phyloP scores from a whole-genome alignment of 2,888 invertebrate genomes.

The Oxycera nigricornis region DNA sequence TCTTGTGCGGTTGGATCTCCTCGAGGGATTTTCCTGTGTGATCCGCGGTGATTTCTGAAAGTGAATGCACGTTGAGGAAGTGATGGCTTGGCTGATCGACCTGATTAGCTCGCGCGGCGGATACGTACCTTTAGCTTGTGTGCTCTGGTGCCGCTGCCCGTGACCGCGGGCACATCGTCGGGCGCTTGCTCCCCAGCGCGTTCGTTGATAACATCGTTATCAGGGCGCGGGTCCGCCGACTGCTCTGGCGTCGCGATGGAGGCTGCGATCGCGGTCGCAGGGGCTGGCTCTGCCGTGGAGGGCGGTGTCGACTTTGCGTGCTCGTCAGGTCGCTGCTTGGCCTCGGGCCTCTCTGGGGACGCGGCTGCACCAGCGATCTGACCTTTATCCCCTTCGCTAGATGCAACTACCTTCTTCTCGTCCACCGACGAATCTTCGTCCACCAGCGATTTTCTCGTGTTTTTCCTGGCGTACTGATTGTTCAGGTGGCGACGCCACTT shows the following conservation, averaged over 20 bases:
- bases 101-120: background rate
- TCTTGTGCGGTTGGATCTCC: conserved; percentile 54
- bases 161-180: background rate
- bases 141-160: background rate
- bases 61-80: background rate
- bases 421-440: background rate
- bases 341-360: background rate
- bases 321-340: background rate
- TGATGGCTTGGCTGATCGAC: background rate
- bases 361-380: background rate
- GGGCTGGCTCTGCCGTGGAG: conserved; percentile 25
- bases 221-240: conserved; percentile 1
- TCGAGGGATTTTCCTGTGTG: conserved; percentile 49
- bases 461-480: conserved; percentile 60
- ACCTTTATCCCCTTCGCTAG: background rate
- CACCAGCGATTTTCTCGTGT: conserved; percentile 43
- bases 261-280: background rate
- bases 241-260: background rate
- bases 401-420: background rate
- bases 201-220: conserved; percentile 21
- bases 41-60: conserved; percentile 50
- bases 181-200: background rate
- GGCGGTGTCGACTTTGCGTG: background rate
- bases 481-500: conserved; percentile 61
- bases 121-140: conserved; percentile 28